Conservation (phyloP, 2,888 invertebrate species). For the Caenorhabditis drosophilae region DNA sequence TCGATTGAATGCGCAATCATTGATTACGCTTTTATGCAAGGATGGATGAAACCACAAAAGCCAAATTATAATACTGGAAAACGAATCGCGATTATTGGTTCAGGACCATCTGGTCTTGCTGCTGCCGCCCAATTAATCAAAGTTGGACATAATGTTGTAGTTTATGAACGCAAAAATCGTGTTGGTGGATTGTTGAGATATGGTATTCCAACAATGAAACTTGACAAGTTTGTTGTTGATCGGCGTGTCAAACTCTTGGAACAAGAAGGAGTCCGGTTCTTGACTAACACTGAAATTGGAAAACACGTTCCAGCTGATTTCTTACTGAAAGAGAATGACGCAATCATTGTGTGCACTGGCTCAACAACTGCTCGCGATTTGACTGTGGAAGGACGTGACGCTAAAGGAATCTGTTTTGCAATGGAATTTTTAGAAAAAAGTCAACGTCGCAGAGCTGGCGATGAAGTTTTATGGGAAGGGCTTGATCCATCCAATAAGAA, state of each 20-base stretch:
- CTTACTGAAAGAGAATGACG: slow-evolving; percentile 77
- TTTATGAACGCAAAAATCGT: slow-evolving; percentile 94
- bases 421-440: slow-evolving; percentile 96
- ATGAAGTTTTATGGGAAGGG: slow-evolving; percentile 69
- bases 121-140: slow-evolving; percentile 96
- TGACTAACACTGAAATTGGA: slow-evolving; percentile 87
- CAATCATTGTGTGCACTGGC: slow-evolving; percentile 87
- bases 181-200: slow-evolving; percentile 88
- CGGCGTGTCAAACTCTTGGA: slow-evolving; percentile 84
- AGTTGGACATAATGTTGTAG: slow-evolving; percentile 92
- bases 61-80: slow-evolving; percentile 81
- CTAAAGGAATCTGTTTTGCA: slow-evolving; percentile 92
- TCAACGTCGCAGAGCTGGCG: slow-evolving; percentile 84
- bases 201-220: slow-evolving; percentile 98
- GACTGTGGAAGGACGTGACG: slow-evolving; percentile 77
- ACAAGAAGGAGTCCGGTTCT: slow-evolving; percentile 88
- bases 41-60: slow-evolving; percentile 81
- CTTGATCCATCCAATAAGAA: slow-evolving; percentile 89
- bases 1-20: slow-evolving; percentile 98
- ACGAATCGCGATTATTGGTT: slow-evolving; percentile 87
- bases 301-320: slow-evolving; percentile 81
- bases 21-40: slow-evolving; percentile 94
- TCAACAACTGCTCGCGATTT: slow-evolving; percentile 94
- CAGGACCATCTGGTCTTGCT: slow-evolving; percentile 82
- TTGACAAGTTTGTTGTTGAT: slow-evolving; percentile 84